phyloP scores from a whole-genome alignment of 2,888 invertebrate genomes.

The Tetrapedia diversipes region DNA sequence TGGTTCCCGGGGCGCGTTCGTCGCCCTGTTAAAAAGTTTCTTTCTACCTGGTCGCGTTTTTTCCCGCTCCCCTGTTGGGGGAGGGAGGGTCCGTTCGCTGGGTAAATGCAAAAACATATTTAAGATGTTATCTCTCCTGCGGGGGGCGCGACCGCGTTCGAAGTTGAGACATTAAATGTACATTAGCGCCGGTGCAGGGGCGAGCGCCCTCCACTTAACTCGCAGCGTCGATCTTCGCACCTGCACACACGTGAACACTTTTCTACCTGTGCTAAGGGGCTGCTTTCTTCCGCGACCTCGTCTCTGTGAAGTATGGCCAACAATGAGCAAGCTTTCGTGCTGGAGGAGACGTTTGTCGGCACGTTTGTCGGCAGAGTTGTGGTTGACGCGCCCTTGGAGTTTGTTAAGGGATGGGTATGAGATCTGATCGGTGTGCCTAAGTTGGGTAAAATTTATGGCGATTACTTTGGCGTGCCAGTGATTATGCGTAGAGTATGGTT shows the following conservation, averaged over 20 bases:
- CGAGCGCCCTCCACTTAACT: conserved; percentile 49
- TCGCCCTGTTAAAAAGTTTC: conserved; percentile 64
- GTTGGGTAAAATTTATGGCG: too few species aligned
- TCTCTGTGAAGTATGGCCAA: too few species aligned
- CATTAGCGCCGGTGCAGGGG: conserved; percentile 73
- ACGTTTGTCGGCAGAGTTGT: too few species aligned
- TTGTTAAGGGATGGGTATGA: too few species aligned
- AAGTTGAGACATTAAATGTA: conserved; percentile 82
- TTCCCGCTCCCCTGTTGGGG: neutral
- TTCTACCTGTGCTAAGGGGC: too few species aligned
- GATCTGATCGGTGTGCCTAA: too few species aligned
- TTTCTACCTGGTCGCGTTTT: conserved; percentile 18
- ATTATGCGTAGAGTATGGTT: too few species aligned
- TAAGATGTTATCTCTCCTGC: conserved; percentile 74
- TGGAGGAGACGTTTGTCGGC: too few species aligned
- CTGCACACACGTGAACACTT: neutral
- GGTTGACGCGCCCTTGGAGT: too few species aligned
- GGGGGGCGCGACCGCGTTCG: conserved; percentile 73
- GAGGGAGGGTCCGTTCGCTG: conserved; percentile 33
- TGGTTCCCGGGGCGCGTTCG: too few species aligned
- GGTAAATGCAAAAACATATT: conserved; percentile 76
- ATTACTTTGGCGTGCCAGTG: too few species aligned
- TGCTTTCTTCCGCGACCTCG: too few species aligned
- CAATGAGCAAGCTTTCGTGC: neutral
- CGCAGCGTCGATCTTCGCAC: neutral